A percentile compares a stretch with the other conserved stretches of the same genome.
Conservation (phyloP, 2,888 invertebrate species). For the Cacoxenus indagator region DNA sequence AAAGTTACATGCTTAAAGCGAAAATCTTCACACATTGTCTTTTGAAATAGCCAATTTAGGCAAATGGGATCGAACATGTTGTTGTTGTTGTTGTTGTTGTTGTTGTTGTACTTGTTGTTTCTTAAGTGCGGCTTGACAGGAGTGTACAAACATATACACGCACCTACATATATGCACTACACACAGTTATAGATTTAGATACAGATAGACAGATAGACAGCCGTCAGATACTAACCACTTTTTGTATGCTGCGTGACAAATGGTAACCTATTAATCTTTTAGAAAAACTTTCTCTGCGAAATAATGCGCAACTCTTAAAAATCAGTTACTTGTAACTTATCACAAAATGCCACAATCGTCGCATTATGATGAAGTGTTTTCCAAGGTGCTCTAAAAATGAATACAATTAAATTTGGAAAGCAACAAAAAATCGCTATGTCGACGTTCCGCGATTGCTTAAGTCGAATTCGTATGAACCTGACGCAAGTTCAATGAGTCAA, state of each 20-base stretch:
- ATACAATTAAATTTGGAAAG: too few species aligned
- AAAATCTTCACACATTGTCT: not conserved
- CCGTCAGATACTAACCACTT: not conserved
- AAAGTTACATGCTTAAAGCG: not conserved
- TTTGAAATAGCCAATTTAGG: conserved; percentile 12
- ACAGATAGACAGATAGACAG: too few species aligned
- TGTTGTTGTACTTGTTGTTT: not conserved
- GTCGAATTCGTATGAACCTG: too few species aligned
- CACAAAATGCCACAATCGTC: not conserved
- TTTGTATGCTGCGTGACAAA: conserved; percentile 47
- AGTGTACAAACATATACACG: not conserved
- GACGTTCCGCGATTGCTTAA: too few species aligned
- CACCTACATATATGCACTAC: too few species aligned
- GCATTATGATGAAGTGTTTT: not conserved
- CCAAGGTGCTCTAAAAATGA: not conserved
- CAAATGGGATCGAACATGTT: conserved; percentile 16
- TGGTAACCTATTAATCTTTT: conserved; percentile 58
- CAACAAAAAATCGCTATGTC: too few species aligned
- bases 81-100: not conserved
- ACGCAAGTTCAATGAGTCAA: not conserved
- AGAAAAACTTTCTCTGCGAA: conserved; percentile 50
- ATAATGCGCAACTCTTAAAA: conserved; percentile 11
- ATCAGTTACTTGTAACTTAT: conserved; percentile 15
- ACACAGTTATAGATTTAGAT: too few species aligned
- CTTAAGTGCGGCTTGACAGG: not conserved